phyloP scores from a whole-genome alignment of 2,113 vertebrate species.

The Pampusana beccarii region DNA sequence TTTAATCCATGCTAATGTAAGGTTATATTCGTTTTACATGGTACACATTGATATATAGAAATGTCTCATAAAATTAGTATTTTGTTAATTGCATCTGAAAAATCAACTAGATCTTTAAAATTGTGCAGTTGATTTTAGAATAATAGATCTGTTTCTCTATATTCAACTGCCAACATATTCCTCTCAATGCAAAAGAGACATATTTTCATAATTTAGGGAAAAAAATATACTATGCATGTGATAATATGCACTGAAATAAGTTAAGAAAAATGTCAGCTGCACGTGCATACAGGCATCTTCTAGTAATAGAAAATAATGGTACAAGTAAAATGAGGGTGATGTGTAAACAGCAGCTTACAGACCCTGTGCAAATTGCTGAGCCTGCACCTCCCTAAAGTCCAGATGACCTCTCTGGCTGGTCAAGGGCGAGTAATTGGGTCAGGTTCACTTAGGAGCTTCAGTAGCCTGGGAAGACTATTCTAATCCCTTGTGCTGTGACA shows the following conservation, averaged over 20 bases:
- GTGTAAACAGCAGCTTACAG: background rate
- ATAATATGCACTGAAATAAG: background rate
- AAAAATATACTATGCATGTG: background rate
- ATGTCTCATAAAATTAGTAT: background rate
- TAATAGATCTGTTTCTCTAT: background rate
- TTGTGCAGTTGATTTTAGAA: background rate
- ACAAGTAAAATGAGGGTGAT: background rate
- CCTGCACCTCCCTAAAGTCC: background rate
- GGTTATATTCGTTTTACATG: background rate
- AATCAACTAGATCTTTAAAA: background rate
- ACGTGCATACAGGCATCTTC: background rate
- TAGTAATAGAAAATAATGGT: background rate
- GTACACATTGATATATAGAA: background rate
- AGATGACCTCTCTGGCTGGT: background rate
- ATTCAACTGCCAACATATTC: background rate
- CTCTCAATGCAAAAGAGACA: background rate
- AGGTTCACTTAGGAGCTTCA: background rate
- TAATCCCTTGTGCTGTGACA: background rate
- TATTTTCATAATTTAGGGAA: background rate
- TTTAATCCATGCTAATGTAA: background rate
- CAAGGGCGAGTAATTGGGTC: background rate
- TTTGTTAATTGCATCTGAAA: background rate
- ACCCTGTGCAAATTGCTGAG: background rate
- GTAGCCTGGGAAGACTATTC: background rate
- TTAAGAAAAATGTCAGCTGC: background rate